Evolutionary conservation across 2,113 vertebrate species (phyloP).

Genomic region (Grammomys surdaster): DNA sequence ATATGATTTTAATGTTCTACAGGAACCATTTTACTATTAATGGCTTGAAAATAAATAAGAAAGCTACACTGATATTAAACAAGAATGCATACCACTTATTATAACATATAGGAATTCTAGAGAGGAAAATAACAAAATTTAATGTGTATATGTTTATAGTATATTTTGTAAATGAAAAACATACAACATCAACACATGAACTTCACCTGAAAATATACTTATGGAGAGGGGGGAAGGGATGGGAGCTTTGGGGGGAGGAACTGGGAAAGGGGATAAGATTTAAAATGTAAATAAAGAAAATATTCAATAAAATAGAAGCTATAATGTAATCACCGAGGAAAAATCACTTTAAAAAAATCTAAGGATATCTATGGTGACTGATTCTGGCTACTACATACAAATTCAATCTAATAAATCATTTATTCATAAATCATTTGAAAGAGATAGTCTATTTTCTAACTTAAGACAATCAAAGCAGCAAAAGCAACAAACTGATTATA

Average conservation of each 20-base stretch:
- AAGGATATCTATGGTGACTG: not conserved
- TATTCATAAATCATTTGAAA: not conserved
- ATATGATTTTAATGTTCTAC: constrained; percentile 87
- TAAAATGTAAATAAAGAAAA: no score
- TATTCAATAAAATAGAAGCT: no score
- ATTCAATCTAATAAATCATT: not conserved
- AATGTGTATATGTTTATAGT: constrained; percentile 93
- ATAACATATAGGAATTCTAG: constrained; percentile 96
- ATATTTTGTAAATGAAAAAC: constrained; percentile 89
- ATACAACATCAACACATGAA: not conserved
- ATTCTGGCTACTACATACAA: not conserved
- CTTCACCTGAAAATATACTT: not conserved
- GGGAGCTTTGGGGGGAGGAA: no score
- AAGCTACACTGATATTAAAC: constrained; percentile 89
- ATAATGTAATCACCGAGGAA: no score
- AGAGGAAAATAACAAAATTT: constrained; percentile 92
- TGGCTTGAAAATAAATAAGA: constrained; percentile 87
- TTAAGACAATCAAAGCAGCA: not conserved
- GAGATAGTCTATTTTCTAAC: not conserved
- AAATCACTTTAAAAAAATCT: not conserved
- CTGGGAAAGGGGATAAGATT: no score
- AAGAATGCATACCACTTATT: constrained; percentile 95
- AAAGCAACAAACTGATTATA: not conserved
- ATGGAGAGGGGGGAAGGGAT: not conserved
- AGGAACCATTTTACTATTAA: constrained; percentile 87